These are phyloP conservation scores for Rotaria macrura DNA, from an alignment of 2,888 invertebrate genomes.

Conservation along the genomic window DNA sequence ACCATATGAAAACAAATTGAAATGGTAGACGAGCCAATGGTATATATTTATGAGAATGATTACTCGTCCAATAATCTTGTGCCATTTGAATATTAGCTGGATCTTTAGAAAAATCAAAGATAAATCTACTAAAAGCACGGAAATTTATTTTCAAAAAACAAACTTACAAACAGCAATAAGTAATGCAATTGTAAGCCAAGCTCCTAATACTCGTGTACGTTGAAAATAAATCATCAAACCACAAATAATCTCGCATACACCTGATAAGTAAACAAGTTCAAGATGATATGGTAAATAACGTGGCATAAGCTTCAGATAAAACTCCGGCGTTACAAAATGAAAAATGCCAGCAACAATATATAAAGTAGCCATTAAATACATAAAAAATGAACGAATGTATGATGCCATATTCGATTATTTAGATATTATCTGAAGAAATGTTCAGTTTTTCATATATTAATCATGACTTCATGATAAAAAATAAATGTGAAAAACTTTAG, in stretches of 20 bases:
- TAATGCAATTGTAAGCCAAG: not conserved
- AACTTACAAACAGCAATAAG: slow-evolving; percentile 16
- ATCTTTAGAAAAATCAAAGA: not conserved
- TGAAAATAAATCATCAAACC: not conserved
- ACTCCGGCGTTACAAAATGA: not conserved
- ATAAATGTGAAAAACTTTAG: too few relatives aligned
- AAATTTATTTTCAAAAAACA: not conserved
- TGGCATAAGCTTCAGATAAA: not conserved
- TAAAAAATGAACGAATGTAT: not conserved
- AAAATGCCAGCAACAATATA: not conserved
- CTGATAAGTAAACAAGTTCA: not conserved
- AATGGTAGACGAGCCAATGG: not conserved
- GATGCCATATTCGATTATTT: not conserved
- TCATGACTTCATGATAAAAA: too few relatives aligned
- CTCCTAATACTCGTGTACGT: not conserved
- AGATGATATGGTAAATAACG: not conserved
- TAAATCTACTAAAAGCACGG: too few relatives aligned
- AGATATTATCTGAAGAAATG: not conserved
- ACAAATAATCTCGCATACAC: not conserved
- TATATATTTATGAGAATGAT: not conserved
- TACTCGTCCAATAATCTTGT: not conserved
- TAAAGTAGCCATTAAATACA: not conserved
- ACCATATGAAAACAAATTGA: not conserved
- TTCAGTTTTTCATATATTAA: too few relatives aligned
- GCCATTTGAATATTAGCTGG: slow-evolving; percentile 13